Conservation (phyloP, 2,888 invertebrate genomes). For the Erynnis tages region DNA sequence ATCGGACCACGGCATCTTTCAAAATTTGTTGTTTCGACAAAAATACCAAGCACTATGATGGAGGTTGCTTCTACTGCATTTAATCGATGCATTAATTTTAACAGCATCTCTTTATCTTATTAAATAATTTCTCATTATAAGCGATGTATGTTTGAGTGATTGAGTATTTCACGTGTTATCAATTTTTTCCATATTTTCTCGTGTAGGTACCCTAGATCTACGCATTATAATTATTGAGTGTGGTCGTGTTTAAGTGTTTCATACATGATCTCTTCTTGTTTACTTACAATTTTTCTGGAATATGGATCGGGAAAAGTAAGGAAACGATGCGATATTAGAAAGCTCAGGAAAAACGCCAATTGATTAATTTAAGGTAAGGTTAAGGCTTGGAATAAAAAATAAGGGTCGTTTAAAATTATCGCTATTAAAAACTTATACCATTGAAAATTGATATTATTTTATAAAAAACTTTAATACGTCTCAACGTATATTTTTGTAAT, state of each 20-base stretch:
- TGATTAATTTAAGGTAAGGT: slow-evolving; percentile 62
- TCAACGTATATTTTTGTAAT: slow-evolving; percentile 77
- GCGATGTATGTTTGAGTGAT: slow-evolving; percentile 62
- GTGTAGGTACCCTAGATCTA: slow-evolving; percentile 53
- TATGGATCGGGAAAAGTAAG: slow-evolving; percentile 50
- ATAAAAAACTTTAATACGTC: slow-evolving; percentile 59
- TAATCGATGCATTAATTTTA: slow-evolving; percentile 34
- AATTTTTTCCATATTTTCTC: slow-evolving; percentile 51
- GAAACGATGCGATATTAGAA: slow-evolving; percentile 53
- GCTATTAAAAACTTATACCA: slow-evolving; percentile 59
- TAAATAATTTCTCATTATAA: slow-evolving; percentile 47
- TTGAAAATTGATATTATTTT: slow-evolving; percentile 65
- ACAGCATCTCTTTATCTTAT: slow-evolving; percentile 43
- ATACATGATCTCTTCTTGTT: slow-evolving; percentile 69
- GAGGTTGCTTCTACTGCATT: slow-evolving; percentile 30
- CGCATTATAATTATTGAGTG: slow-evolving; percentile 60
- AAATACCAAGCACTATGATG: slow-evolving; percentile 9
- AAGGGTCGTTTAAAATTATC: slow-evolving; percentile 62
- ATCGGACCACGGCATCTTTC: no score
- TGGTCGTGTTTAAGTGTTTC: slow-evolving; percentile 63
- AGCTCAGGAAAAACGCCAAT: slow-evolving; percentile 73
- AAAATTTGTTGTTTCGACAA: no score
- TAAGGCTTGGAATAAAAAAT: slow-evolving; percentile 69
- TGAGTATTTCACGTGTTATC: slow-evolving; percentile 54
- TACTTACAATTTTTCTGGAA: slow-evolving; percentile 77